Base-by-base conservation (phyloP, 2,888 invertebrate species). In the Idaea aversata region DNA sequence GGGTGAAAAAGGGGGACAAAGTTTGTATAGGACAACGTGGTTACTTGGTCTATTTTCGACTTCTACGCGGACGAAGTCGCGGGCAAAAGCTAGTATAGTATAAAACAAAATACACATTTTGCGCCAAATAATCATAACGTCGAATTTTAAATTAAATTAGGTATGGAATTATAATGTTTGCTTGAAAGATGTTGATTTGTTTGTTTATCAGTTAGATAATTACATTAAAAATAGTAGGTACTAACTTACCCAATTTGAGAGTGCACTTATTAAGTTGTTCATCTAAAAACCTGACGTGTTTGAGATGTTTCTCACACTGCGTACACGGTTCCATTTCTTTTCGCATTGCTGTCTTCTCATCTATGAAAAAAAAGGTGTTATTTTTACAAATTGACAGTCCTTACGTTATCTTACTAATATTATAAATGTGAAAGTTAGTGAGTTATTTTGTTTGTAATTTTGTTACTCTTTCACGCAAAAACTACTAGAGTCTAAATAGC, bases 341-440 rank as follows among this genome's bases (percentile, higher is more conserved):
- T 1, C 90, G 80, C 84, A 91, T 82, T 0, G 91, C 85, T 7
- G 77, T 82, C 72, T 91, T 92, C 70, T 92, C 92, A 74, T 92
- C 92, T 93, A 77, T 5, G 77, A 77, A 67, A 70, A 61, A 57
- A 35, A 68, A 60, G 38, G 60, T 6, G 5, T 5, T 36, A 59
- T 59, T 59, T 3, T n/a, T 59, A 7, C 7, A 15, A 7, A 59
- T 5, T 34, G 10, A 59, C 47, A 7, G 10, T 5, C 13, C 13
- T 47, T 25, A 25, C 25, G 25, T 25, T n/a, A 25, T 2, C 25
- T 25, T 25, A 25, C 25, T 25, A 25, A 25, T 25, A 1, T 25
- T 25, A 25, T 25, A 25, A 25, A 25, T 25, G 3, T 25, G 1
- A 25, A 58, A 58, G 3, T 57, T 57, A 4, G 15, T 57, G 25